Base-by-base conservation (phyloP, 2,888 invertebrate species). In the Aleiodes alternator region DNA sequence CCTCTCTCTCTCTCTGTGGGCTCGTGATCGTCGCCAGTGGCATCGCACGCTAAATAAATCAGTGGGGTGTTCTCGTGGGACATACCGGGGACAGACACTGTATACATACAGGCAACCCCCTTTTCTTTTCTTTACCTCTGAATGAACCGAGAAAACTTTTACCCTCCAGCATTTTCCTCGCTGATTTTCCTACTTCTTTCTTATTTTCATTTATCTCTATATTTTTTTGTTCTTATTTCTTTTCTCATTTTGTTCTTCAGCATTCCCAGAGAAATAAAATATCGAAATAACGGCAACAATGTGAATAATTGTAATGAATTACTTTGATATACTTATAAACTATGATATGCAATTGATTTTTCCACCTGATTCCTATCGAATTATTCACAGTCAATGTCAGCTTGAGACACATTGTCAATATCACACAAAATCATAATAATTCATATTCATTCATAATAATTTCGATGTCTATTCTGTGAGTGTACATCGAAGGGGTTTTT, bases 11-110 rank as follows among this genome's bases (percentile, higher is more conserved):
- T 43, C 50, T n/a, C 69, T 43, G 12, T 16, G 61, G 69, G 43
- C 69, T 55, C 70, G 74, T 69, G 69, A 74, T 74, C 59, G 74
- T 61, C 76, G 78, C 80, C 78, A 38, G 69, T 53, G 76, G 76
- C 78, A 66, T 75, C 73, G 79, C 75, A 77, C 76, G 79, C 80
- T 82, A 83, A 82, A 82, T 82, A 82, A 82, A 82, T 82, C 82
- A 82, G 80, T 61, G 69, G 43, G 64, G 50, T 71, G 77, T 76
- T 81, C 80, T 78, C 83, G 59, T 76, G 79, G 78, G 80, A 79
- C 74, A 71, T 68, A 48, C 59, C 53, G 69, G 69, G 53, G 74
- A 64, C 64, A 64, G 64, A 64, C 48, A 64, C 64, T 64, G 64
- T 64, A 64, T 64, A 64, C 64, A 64, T 64, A 64, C 64, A 64